These are phyloP conservation scores for Origma solitaria DNA, from an alignment of 2,113 vertebrate species.

Conservation along the genomic window DNA sequence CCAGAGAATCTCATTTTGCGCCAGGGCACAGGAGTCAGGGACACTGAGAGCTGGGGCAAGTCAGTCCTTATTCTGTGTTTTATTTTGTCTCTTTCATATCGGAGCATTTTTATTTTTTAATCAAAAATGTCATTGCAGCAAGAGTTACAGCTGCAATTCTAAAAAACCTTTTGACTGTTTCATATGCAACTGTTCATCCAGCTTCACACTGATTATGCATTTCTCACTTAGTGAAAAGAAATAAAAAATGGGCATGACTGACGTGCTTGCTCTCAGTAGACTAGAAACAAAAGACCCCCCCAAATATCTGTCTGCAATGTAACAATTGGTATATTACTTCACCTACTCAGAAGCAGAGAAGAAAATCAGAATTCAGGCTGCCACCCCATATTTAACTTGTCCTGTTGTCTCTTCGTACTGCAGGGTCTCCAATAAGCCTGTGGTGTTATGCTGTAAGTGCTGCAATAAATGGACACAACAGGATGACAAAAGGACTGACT, in stretches of 20 bases:
- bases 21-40: background rate
- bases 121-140: background rate
- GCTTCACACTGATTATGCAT: background rate
- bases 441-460: background rate
- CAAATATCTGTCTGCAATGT: background rate
- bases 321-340: background rate
- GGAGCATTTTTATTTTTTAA: slow-evolving; percentile 27
- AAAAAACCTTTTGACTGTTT: slow-evolving; percentile 11
- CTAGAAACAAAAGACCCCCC: background rate
- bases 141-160: background rate
- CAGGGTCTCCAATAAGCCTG: slow-evolving; percentile 11
- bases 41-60: background rate
- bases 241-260: background rate
- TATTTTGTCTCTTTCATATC: slow-evolving; percentile 21
- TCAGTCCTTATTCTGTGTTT: background rate
- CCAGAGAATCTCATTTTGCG: background rate
- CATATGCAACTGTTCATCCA: background rate
- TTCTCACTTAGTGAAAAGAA: slow-evolving; percentile 13
- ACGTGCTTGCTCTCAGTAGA: background rate
- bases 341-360: background rate
- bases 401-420: slow-evolving; percentile 3
- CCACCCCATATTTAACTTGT: slow-evolving; percentile 3
- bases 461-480: slow-evolving; percentile 32
- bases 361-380: background rate
- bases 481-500: slow-evolving; percentile 33